Evolutionary conservation across 2,888 invertebrate genomes (phyloP).

Genomic region (Acrobasis suavella): DNA sequence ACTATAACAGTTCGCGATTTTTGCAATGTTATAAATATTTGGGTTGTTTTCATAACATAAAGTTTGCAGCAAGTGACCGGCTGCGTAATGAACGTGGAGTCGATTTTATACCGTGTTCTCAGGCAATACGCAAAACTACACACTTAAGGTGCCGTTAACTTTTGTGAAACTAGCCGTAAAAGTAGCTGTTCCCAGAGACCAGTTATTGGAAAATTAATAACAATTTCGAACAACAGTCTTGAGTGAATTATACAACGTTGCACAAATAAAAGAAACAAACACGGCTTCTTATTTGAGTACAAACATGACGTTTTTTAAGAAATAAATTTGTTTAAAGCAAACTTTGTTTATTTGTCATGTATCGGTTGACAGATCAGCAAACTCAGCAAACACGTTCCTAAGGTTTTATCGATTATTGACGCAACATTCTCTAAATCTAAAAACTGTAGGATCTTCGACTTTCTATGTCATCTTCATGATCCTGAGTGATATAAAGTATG

Average conservation of each 20-base stretch:
- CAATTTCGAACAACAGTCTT: slow-evolving; percentile 27
- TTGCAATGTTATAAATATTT: neutral
- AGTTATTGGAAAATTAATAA: slow-evolving; percentile 38
- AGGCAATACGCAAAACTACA: slow-evolving; percentile 39
- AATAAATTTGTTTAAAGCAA: slow-evolving; percentile 35
- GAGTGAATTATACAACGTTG: slow-evolving; percentile 20
- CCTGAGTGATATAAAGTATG: neutral
- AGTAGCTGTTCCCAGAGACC: slow-evolving; percentile 37
- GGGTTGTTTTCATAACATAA: slow-evolving; percentile 1
- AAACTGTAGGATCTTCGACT: neutral
- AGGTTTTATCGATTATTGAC: neutral
- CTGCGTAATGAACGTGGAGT: slow-evolving; percentile 26
- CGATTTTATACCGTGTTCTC: slow-evolving; percentile 40
- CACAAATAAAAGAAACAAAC: slow-evolving; percentile 21
- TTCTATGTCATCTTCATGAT: neutral
- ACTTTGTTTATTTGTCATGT: slow-evolving; percentile 36
- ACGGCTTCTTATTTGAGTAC: slow-evolving; percentile 38
- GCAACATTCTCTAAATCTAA: neutral
- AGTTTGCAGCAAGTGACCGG: slow-evolving; percentile 4
- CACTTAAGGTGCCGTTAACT: slow-evolving; percentile 47
- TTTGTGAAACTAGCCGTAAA: slow-evolving; percentile 45
- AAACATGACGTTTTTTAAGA: slow-evolving; percentile 31
- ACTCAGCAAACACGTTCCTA: slow-evolving; percentile 35
- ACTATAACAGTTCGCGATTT: neutral
- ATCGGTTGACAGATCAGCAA: slow-evolving; percentile 33